Base-by-base conservation (phyloP, 2,797 vertebrate genomes). In the Prunella strophiata region DNA sequence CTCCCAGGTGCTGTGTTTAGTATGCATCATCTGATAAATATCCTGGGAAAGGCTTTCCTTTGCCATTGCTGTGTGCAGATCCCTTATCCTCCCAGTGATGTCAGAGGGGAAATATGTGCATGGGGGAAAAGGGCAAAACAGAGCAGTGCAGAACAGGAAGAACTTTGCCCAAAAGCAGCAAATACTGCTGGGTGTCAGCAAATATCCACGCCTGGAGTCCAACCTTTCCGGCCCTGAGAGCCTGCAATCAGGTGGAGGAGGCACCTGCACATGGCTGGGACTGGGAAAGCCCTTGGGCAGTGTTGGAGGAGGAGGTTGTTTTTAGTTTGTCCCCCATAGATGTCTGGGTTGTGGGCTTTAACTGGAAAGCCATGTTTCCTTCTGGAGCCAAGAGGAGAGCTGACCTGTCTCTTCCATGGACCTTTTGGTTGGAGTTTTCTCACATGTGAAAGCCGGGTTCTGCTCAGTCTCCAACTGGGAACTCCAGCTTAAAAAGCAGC, bases 51-150 rank as follows among this genome's bases (percentile, higher is more conserved):
- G 57, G 67, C 55, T 88, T 21, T 71, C 18, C 40, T 52, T 52
- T 18, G 34, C 72, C 47, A 8, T 5, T 30, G 42, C 21, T 6
- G 21, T 27, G 18, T 11, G 13, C 5, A 2, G 48, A 88, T 93
- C 70, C 71, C 36, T 93, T 93, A 82, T 88, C 75, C 67, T 91
- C 87, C 65, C 54, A 21, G 5, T 96, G 92, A 89, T 77, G 50
- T 92, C 92, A 91, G 74, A 57, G 45, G 43, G 68, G 29, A 89
- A 91, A 13, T 93, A 81, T 43, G 67, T 76, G 45, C 76, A 76
- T 45, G 77, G 81, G 58, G 68, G 48, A 96, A 96, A 91, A 94
- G 84, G 91, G 92, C 91, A 85, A 50, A 86, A 59, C 5, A 19
- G 11, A 80, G 16, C 38, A 67, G 30, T 27, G 61, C 27, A 16